Evolutionary conservation across 2,113 vertebrate species (phyloP).

Genomic region (Labeo catla): DNA sequence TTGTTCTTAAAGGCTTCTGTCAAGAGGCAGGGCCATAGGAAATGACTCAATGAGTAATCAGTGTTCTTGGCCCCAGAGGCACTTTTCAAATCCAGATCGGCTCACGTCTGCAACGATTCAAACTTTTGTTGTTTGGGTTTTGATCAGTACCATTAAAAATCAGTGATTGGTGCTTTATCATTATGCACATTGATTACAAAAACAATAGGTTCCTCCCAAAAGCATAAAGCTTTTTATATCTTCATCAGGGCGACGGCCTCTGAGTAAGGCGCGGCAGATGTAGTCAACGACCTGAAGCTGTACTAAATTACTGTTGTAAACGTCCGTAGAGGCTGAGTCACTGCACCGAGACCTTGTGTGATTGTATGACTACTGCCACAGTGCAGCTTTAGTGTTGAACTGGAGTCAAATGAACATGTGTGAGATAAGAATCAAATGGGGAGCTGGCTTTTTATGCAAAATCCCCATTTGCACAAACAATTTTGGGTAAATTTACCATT

Average conservation of each 20-base stretch:
- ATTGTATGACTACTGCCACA: not conserved
- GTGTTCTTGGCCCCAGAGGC: constrained; percentile 36
- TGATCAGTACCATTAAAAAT: constrained; percentile 54
- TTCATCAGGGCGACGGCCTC: constrained; percentile 62
- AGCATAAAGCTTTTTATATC: constrained; percentile 55
- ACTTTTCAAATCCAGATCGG: constrained; percentile 38
- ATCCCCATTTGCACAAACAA: constrained; percentile 70
- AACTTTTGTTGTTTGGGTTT: constrained; percentile 31
- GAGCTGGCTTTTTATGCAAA: constrained; percentile 65
- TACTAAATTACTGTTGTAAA: constrained; percentile 52
- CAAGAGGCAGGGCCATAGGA: constrained; percentile 5
- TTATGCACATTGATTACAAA: constrained; percentile 72
- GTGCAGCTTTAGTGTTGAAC: not conserved
- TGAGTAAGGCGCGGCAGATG: constrained; percentile 24
- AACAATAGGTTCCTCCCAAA: constrained; percentile 59
- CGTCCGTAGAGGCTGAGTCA: constrained; percentile 16
- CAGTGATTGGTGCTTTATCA: constrained; percentile 66
- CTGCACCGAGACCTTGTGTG: not conserved
- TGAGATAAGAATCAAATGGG: constrained; percentile 67
- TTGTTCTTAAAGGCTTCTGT: constrained; percentile 24
- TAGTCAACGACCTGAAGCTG: constrained; percentile 54
- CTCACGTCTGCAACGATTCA: constrained; percentile 1
- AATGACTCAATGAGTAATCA: constrained; percentile 50
- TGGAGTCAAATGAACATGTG: constrained; percentile 61
- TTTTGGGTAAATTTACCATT: constrained; percentile 74